Evolutionary conservation across 2,888 invertebrate species (phyloP).

Genomic region (Cryptops parisi): DNA sequence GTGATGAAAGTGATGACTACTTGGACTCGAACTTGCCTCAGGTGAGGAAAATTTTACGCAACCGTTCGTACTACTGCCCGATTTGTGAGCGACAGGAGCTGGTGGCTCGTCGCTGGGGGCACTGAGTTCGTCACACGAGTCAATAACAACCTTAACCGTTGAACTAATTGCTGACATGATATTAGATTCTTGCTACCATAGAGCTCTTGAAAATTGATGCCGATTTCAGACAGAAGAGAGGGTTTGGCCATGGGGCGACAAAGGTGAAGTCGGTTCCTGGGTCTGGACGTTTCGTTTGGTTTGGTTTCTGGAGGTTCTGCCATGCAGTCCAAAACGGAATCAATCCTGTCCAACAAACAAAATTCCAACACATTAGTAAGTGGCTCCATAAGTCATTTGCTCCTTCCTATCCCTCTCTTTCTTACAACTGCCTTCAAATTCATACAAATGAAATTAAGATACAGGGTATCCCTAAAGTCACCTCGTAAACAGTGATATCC

Average conservation of each 20-base stretch:
- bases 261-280: background rate
- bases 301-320: background rate
- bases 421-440: too few relatives aligned
- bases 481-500: too few relatives aligned
- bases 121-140: background rate
- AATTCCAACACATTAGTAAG: too few relatives aligned
- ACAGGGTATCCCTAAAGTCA: too few relatives aligned
- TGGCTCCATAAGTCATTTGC: too few relatives aligned
- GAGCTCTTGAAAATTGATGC: background rate
- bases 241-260: slow-evolving; percentile 7
- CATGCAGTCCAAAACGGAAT: slow-evolving; percentile 5
- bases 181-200: slow-evolving; percentile 2
- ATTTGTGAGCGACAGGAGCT: too few relatives aligned
- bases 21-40: background rate
- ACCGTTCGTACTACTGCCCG: background rate
- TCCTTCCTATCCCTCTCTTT: too few relatives aligned
- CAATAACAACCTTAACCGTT: background rate
- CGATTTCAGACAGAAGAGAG: background rate
- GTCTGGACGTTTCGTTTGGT: background rate
- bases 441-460: too few relatives aligned
- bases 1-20: too few relatives aligned
- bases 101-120: too few relatives aligned
- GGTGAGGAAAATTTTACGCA: slow-evolving; percentile 1
- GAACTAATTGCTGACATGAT: slow-evolving; percentile 2
- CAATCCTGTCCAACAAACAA: too few relatives aligned